phyloP scores from a whole-genome alignment of 2,113 vertebrate genomes.

The Fregetta grallaria region DNA sequence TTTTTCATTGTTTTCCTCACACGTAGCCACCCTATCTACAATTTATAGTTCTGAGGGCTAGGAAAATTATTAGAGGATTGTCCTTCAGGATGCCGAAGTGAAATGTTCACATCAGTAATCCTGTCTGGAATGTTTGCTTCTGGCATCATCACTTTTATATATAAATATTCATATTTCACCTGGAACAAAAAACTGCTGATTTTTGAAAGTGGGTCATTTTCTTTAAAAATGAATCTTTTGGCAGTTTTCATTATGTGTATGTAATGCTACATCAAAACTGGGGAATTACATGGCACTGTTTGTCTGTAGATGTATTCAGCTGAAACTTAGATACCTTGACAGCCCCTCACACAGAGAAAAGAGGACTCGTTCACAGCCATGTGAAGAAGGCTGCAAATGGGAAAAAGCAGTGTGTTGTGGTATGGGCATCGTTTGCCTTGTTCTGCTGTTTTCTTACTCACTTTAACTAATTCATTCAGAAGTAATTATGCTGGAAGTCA shows the following conservation, averaged over 20 bases:
- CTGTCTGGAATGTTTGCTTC: constrained; percentile 52
- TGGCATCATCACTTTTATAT: constrained; percentile 56
- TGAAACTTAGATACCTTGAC: neutral
- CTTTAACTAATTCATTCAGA: constrained; percentile 42
- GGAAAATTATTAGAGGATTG: constrained; percentile 16
- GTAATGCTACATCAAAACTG: constrained; percentile 42
- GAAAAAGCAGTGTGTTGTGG: neutral
- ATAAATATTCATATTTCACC: constrained; percentile 75
- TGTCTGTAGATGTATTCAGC: neutral
- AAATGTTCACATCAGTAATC: constrained; percentile 30
- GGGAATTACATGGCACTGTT: neutral
- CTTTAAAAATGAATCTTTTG: constrained; percentile 58
- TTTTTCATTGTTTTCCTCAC: constrained; percentile 51
- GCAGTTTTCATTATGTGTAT: constrained; percentile 50
- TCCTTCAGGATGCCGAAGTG: constrained; percentile 24
- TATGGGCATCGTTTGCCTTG: constrained; percentile 1
- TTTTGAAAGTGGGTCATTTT: constrained; percentile 66
- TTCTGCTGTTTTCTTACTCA: constrained; percentile 39
- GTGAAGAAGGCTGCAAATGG: neutral
- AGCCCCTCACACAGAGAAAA: neutral
- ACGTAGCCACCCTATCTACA: neutral
- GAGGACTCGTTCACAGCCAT: neutral
- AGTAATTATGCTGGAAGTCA: constrained; percentile 46
- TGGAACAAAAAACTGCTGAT: constrained; percentile 67
- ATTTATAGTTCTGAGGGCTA: constrained; percentile 17